Evolutionary conservation across 2,888 invertebrate genomes (phyloP), one percentile per base, ranked within the genome.

Genomic region (Drosophila kokeensis): DNA sequence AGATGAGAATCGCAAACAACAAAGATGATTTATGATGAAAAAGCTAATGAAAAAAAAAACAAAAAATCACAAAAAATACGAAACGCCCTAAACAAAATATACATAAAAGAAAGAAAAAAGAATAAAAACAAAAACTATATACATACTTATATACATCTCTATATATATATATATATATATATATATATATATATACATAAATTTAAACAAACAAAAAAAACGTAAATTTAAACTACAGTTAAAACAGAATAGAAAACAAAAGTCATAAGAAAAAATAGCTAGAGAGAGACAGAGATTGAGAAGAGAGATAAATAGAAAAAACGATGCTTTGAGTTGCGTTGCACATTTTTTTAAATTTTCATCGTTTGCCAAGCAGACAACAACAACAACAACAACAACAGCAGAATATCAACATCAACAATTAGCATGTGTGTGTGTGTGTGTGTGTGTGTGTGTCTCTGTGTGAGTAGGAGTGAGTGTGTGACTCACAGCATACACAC

Each of bases 321-420:
- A 79, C 86, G 90, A 88, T 87, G 87, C 87, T 87, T 87, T 76
- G 66, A 87, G 82, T 85, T 87, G 88, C 88, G 82, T 87, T 87
- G 90, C 88, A 89, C 90, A 86, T 86, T 87, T 87, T 84, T 87
- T 85, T 60, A 42, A 71, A 83, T 84, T 75, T 87, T 87, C 90
- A 87, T 89, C 87, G 87, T 87, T 87, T 87, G 87, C 87, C 87
- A 86, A 89, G 88, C 87, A 87, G 90, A 89, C 87, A 86, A 76
- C 70, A 66, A 65, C 42, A 53, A 76, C 70, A 66, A 65, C 42
- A 53, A 70, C 69, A 85, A 53, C 38, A 55, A 38, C 54, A 80
- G 50, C 50, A 52, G 30, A 30, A 52, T 21, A 45, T 45, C 29
- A 67, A 76, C 61, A 80, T 73, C 66, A 70, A 67, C 70, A 84